These are phyloP conservation scores for Drosophila koepferae DNA, from an alignment of 2,888 invertebrate species.

Conservation along the genomic window DNA sequence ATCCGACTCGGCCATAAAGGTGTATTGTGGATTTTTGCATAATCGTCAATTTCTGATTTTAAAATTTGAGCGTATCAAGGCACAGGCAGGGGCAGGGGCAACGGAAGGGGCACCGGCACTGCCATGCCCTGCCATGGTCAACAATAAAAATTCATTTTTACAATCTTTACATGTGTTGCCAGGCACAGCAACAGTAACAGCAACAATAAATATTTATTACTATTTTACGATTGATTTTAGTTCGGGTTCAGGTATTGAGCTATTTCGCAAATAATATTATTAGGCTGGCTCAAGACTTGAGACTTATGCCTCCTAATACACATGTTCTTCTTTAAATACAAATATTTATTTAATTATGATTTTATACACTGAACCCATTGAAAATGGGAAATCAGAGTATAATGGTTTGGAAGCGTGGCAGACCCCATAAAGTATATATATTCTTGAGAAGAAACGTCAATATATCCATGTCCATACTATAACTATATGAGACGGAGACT, in stretches of 20 bases:
- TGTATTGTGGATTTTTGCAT: constrained; percentile 74
- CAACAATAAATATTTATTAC: constrained; percentile 75
- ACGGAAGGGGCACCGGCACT: not conserved
- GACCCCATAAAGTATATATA: too few relatives aligned
- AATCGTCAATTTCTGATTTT: constrained; percentile 80
- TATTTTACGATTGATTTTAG: constrained; percentile 77
- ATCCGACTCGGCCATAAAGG: constrained; percentile 58
- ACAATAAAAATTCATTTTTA: constrained; percentile 77
- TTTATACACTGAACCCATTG: not conserved
- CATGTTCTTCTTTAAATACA: not conserved
- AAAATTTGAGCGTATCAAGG: constrained; percentile 57
- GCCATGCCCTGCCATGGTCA: constrained; percentile 56
- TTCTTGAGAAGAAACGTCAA: too few relatives aligned
- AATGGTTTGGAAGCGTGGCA: too few relatives aligned
- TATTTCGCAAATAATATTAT: constrained; percentile 65
- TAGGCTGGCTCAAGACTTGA: constrained; percentile 16
- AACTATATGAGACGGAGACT: too few relatives aligned
- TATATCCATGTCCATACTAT: too few relatives aligned
- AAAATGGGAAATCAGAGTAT: too few relatives aligned
- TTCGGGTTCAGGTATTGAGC: constrained; percentile 45
- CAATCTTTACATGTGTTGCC: constrained; percentile 75
- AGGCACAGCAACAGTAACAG: constrained; percentile 26
- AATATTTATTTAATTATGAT: not conserved
- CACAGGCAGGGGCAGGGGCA: not conserved
- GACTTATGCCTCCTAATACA: not conserved